These are phyloP conservation scores for Epirrhoe alternata DNA, from an alignment of 2,888 invertebrate species.

Conservation along the genomic window DNA sequence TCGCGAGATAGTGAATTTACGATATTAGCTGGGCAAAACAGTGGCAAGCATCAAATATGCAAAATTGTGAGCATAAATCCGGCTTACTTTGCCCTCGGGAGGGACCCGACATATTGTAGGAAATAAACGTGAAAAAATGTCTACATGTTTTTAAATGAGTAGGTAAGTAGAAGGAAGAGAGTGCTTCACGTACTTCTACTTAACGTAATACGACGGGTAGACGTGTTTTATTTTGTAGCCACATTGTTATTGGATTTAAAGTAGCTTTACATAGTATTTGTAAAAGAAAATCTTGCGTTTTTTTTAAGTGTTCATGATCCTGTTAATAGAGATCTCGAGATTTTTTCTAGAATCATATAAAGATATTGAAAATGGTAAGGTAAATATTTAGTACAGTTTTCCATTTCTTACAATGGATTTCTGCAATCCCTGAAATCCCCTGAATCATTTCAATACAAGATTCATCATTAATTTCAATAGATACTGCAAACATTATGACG, in stretches of 20 bases:
- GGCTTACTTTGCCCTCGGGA: constrained; percentile 31
- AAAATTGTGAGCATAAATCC: constrained; percentile 44
- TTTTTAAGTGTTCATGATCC: no score
- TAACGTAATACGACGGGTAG: constrained; percentile 14
- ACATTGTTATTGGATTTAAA: background rate
- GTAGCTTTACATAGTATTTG: background rate
- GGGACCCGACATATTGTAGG: constrained; percentile 32
- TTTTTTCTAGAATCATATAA: no score
- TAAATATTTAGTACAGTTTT: no score
- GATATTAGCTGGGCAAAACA: constrained; percentile 32
- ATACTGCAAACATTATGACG: no score
- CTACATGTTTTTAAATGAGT: constrained; percentile 31
- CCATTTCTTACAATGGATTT: no score
- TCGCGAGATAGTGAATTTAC: constrained; percentile 27
- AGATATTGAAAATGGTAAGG: no score
- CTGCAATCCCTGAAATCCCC: no score
- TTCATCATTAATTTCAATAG: no score
- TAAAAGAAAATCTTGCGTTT: background rate
- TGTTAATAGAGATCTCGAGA: no score
- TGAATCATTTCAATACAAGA: no score
- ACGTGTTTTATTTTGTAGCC: constrained; percentile 10
- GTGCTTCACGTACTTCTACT: constrained; percentile 8
- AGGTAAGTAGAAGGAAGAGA: constrained; percentile 8
- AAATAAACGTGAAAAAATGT: constrained; percentile 33
- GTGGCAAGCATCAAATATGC: constrained; percentile 40